Conservation (phyloP, 2,888 invertebrate species). For the Phortica okadai region DNA sequence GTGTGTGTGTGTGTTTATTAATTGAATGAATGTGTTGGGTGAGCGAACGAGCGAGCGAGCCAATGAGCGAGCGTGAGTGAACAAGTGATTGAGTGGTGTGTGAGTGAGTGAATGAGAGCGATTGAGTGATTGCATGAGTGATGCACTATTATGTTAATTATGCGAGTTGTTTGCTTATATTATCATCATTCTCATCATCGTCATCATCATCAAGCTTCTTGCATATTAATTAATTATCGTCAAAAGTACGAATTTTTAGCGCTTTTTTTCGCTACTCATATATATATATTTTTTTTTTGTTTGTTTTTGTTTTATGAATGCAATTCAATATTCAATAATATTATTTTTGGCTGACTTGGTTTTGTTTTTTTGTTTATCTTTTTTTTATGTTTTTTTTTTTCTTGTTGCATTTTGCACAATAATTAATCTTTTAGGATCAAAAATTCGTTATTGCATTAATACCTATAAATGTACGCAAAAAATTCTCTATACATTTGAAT, state of each 20-base stretch:
- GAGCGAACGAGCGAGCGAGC: background rate
- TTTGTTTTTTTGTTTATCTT: constrained; percentile 25
- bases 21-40: background rate
- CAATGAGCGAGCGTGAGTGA: background rate
- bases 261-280: background rate
- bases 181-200: background rate
- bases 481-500: background rate
- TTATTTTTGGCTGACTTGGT: constrained; percentile 50
- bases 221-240: constrained; percentile 60
- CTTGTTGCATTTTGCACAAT: background rate
- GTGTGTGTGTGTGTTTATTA: background rate
- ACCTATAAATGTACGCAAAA: constrained; percentile 4
- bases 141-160: constrained; percentile 34
- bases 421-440: constrained; percentile 25
- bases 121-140: constrained; percentile 9
- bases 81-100: background rate
- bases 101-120: constrained; percentile 1
- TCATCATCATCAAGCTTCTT: constrained; percentile 43
- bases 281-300: constrained; percentile 23
- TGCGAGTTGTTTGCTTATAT: constrained; percentile 50
- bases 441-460: constrained; percentile 6
- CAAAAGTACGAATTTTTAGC: constrained; percentile 16
- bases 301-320: constrained; percentile 18
- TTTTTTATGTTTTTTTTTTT: background rate
- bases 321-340: constrained; percentile 17